A percentile compares a stretch with the other conserved stretches of the same genome.
Conservation (phyloP, 1,140 invertebrate species). For the Liolophura sinensis region DNA sequence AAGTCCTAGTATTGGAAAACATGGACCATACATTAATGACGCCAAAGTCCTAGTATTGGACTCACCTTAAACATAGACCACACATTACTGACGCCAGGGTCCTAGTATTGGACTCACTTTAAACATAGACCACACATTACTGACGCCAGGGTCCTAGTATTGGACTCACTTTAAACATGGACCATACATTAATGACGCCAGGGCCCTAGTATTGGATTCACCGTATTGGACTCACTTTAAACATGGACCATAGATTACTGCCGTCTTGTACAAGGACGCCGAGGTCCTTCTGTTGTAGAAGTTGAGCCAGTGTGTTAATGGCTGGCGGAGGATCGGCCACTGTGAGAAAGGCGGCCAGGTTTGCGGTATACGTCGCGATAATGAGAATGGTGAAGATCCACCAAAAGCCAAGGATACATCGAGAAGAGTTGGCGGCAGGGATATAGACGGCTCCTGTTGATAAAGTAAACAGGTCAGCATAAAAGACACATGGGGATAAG, state of each 20-base stretch:
- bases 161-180: too few species aligned
- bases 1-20: conserved; percentile 64
- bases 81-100: too few species aligned
- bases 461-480: conserved; percentile 54
- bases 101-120: too few species aligned
- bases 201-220: too few species aligned
- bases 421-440: conserved; percentile 66
- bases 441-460: conserved; percentile 38
- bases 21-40: conserved; percentile 90
- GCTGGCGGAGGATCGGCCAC: conserved; percentile 20
- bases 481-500: too few species aligned
- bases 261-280: conserved; percentile 93
- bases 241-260: conserved; percentile 87
- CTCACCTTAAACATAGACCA: too few species aligned
- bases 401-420: conserved; percentile 25
- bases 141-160: too few species aligned
- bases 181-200: too few species aligned
- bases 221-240: conserved; percentile 62
- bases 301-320: conserved; percentile 23
- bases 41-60: conserved; percentile 57
- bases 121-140: too few species aligned
- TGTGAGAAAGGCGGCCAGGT: conserved; percentile 31
- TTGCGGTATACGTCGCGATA: conserved; percentile 28
- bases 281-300: conserved; percentile 18
- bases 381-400: conserved; percentile 33